phyloP scores from a whole-genome alignment of 1,140 invertebrate species.

The Zaprionus nigranus region DNA sequence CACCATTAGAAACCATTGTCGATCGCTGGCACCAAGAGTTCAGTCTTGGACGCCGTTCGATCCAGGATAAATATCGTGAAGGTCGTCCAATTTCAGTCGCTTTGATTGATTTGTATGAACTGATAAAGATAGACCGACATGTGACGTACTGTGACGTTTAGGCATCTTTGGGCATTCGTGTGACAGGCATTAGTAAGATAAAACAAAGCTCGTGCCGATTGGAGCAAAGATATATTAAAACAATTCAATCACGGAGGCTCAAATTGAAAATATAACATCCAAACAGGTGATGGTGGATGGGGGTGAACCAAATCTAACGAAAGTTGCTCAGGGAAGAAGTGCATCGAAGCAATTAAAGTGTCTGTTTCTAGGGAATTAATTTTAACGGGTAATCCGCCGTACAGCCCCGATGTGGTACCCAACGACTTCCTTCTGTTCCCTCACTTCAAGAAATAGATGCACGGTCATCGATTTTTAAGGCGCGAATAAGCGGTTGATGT shows the following conservation, averaged over 20 bases:
- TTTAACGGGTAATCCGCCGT: background rate
- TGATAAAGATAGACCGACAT: background rate
- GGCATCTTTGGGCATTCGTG: background rate
- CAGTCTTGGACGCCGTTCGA: background rate
- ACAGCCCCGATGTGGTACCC: too few species aligned
- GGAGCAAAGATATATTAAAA: background rate
- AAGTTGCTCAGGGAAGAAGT: background rate
- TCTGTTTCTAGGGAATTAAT: background rate
- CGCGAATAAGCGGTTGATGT: background rate
- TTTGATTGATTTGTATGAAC: background rate
- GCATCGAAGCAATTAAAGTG: background rate
- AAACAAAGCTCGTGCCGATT: background rate
- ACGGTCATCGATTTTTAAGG: background rate
- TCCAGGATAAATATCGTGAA: background rate
- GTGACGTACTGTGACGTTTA: background rate
- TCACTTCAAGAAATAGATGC: background rate
- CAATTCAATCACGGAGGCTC: too few species aligned
- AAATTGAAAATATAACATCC: background rate
- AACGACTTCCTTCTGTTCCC: background rate
- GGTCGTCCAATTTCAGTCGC: background rate
- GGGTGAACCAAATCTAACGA: background rate
- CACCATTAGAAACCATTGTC: too few species aligned
- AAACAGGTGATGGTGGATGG: background rate
- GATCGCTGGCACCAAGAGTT: too few species aligned
- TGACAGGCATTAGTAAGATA: background rate